Evolutionary conservation across 2,113 vertebrate species (phyloP), one percentile per base, ranked within the genome.

Genomic region (Buteo buteo): DNA sequence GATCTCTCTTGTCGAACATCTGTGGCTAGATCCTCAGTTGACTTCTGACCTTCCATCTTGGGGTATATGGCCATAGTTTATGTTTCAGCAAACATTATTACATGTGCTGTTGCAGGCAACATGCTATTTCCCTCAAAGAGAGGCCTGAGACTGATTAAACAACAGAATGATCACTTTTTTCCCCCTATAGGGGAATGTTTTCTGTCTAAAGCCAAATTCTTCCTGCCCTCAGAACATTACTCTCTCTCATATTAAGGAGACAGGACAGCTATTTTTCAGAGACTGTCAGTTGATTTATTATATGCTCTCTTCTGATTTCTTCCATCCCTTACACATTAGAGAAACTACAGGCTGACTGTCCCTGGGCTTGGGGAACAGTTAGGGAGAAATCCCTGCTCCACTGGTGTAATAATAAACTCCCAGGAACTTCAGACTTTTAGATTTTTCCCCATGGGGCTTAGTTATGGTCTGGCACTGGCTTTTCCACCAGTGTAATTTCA

Each of bases 41-140:
- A 95, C 96, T 97, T 97, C 89, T 97, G 97, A 97, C 96, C 94
- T 96, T 71, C 82, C 59, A 70, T 95, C 87, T 91, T 76, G 47
- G 82, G 71, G 49, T 96, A 77, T 88, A 70, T 0, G 5, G 86
- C 89, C 70, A 4, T 69, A 94, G 95, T 95, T 94, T 94, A 82
- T 96, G 70, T 89, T 96, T 96, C 96, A 96, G 95, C 93, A 95
- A 97, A 89, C 81, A 28, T 89, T 86, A 82, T 70, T 96, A 73
- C 84, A 94, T 4, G 3, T 90, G 76, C 91, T 96, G 89, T 80
- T 95, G 94, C 89, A 91, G 52, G 62, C 93, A 95, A 52, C 74
- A 80, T 0, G 1, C 42, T 95, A 67, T 91, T 94, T 88, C 58
- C 77, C 95, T 91, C 82, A 83, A 74, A 96, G 76, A 79, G 69